These are phyloP conservation scores for Habroteleia sp. DNA, from an alignment of 2,888 invertebrate genomes.

Conservation along the genomic window DNA sequence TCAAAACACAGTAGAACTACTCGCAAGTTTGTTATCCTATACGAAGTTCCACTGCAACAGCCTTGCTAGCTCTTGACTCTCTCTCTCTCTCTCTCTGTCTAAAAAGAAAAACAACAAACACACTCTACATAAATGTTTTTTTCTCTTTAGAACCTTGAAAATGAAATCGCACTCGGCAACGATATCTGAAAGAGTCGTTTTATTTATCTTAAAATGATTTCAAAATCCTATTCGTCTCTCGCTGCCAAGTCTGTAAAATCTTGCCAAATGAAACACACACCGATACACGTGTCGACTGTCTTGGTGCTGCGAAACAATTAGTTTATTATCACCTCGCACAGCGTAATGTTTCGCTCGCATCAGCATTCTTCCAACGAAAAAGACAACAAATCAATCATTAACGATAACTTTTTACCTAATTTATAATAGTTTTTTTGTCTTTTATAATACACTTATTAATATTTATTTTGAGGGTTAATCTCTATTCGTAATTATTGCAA, in stretches of 20 bases:
- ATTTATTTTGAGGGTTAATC: conserved; percentile 4
- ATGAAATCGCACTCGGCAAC: conserved; percentile 3
- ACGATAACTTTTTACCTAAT: conserved; percentile 37
- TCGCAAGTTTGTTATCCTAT: conserved; percentile 6
- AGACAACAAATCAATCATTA: conserved; percentile 23
- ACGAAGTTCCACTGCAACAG: neutral
- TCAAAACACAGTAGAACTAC: conserved; percentile 57
- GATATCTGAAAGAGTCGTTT: conserved; percentile 11
- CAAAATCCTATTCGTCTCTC: conserved; percentile 29
- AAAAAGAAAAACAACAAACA: conserved; percentile 26
- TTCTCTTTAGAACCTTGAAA: conserved; percentile 36
- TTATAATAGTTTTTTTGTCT: conserved; percentile 2
- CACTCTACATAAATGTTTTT: conserved; percentile 3
- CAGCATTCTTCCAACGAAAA: conserved; percentile 24
- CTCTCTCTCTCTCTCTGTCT: no score
- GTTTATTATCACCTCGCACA: conserved; percentile 50
- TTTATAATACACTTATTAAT: conserved; percentile 30
- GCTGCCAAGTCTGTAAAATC: conserved; percentile 39
- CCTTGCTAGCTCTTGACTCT: no score
- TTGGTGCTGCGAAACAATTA: conserved; percentile 66
- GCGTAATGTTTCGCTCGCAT: conserved; percentile 29
- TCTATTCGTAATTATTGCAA: conserved; percentile 18
- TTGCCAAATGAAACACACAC: conserved; percentile 51
- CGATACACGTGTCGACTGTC: conserved; percentile 51
- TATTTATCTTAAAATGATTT: conserved; percentile 18